Evolutionary conservation across 2,888 invertebrate species (phyloP).

Genomic region (Choreutis nemorana): DNA sequence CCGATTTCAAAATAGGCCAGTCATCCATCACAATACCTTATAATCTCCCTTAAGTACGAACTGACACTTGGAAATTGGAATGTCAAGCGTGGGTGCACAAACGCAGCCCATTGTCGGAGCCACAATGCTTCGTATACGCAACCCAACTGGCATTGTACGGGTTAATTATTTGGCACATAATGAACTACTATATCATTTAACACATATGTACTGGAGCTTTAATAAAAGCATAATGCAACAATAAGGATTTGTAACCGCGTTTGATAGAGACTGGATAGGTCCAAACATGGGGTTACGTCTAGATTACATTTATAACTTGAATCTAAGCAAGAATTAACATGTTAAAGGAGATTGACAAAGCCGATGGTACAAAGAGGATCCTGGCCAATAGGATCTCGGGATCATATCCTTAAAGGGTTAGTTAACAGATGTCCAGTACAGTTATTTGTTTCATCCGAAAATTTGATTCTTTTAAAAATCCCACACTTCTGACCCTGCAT

Average conservation of each 20-base stretch:
- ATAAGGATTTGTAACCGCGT: constrained; percentile 5
- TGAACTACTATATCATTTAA: too few species aligned
- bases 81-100: constrained; percentile 56
- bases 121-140: constrained; percentile 28
- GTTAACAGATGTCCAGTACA: constrained; percentile 12
- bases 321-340: constrained; percentile 38
- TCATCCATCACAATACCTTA: constrained; percentile 41
- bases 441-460: too few species aligned
- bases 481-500: too few species aligned
- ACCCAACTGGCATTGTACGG: constrained; percentile 9
- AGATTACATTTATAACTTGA: constrained; percentile 18
- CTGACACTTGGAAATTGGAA: constrained; percentile 54
- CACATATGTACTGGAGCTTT: too few species aligned
- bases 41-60: constrained; percentile 43
- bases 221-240: too few species aligned
- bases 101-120: constrained; percentile 43
- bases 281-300: constrained; percentile 5
- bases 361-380: constrained; percentile 19
- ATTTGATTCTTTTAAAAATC: too few species aligned
- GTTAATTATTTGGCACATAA: background rate
- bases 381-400: too few species aligned
- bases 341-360: constrained; percentile 35
- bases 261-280: constrained; percentile 1
- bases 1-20: constrained; percentile 34
- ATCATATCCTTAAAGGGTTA: too few species aligned